phyloP scores from a whole-genome alignment of 2,797 vertebrate genomes.

The Lacerta bilineata region DNA sequence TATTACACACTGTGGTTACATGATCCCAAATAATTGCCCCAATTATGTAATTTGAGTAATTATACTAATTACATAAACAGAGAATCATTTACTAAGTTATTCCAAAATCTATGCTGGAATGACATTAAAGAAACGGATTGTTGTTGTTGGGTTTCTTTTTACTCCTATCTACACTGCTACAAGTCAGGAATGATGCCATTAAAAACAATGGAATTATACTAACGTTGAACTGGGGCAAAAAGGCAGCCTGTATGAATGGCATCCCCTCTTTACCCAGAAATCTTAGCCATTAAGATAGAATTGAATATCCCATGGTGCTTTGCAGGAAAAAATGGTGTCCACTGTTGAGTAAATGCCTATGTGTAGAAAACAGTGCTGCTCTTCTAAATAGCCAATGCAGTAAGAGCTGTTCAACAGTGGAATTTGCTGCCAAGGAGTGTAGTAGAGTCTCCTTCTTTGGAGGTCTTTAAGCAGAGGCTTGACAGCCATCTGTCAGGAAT shows the following conservation, averaged over 20 bases:
- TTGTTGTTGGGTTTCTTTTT: neutral
- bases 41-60: constrained; percentile 75
- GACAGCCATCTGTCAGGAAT: too few species aligned
- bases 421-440: too few species aligned
- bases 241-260: constrained; percentile 21
- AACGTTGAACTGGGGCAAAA: constrained; percentile 35
- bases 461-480: too few species aligned
- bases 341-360: constrained; percentile 52
- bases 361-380: neutral
- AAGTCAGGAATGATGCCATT: constrained; percentile 73
- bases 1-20: constrained; percentile 74
- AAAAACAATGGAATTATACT: constrained; percentile 71
- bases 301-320: constrained; percentile 53
- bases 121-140: constrained; percentile 74
- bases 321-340: constrained; percentile 11
- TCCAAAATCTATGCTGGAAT: constrained; percentile 76
- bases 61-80: constrained; percentile 69
- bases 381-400: constrained; percentile 6
- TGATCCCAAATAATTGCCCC: constrained; percentile 70
- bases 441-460: too few species aligned
- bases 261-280: constrained; percentile 23
- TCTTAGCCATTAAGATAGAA: constrained; percentile 36
- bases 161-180: constrained; percentile 71
- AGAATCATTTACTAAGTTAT: constrained; percentile 69
- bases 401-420: too few species aligned